Percentiles rank a stretch among this genome's conserved stretches.
These are phyloP conservation scores for Pachliopta kotzebuea DNA, from an alignment of 2,888 invertebrate genomes.

Conservation along the genomic window DNA sequence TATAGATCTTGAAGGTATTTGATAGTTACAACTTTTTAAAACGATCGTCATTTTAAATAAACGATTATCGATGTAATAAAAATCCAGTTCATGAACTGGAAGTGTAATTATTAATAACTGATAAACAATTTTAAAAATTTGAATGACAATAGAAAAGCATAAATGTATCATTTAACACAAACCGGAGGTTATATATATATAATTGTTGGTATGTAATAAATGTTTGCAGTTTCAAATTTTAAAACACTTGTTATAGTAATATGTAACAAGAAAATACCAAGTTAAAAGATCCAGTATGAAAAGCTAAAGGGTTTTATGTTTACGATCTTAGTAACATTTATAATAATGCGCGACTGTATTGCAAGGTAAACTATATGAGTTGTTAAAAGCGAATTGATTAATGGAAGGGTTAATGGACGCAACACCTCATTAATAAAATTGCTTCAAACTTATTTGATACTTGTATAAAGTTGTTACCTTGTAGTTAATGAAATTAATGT, in stretches of 20 bases:
- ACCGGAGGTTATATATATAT: too few relatives aligned
- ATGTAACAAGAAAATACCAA: not conserved
- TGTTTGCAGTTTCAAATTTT: not conserved
- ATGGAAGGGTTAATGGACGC: slow-evolving; percentile 4
- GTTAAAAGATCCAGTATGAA: not conserved
- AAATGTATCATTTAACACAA: too few relatives aligned
- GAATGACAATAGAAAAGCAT: too few relatives aligned
- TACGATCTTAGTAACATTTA: not conserved
- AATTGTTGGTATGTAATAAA: too few relatives aligned
- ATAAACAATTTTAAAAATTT: too few relatives aligned
- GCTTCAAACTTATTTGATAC: not conserved
- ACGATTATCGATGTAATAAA: too few relatives aligned
- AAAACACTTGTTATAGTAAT: not conserved
- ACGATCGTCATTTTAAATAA: too few relatives aligned
- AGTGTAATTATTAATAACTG: too few relatives aligned
- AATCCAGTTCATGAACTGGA: too few relatives aligned
- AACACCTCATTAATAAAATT: slow-evolving; percentile 6
- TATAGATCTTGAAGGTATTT: too few relatives aligned
- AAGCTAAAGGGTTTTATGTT: not conserved
- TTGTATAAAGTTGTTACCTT: not conserved
- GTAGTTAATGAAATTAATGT: not conserved
- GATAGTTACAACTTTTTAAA: too few relatives aligned
- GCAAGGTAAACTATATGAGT: not conserved
- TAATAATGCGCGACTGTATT: not conserved
- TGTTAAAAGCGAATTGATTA: slow-evolving; percentile 9